phyloP scores from a whole-genome alignment of 2,888 invertebrate species.

The Eledona agricola region DNA sequence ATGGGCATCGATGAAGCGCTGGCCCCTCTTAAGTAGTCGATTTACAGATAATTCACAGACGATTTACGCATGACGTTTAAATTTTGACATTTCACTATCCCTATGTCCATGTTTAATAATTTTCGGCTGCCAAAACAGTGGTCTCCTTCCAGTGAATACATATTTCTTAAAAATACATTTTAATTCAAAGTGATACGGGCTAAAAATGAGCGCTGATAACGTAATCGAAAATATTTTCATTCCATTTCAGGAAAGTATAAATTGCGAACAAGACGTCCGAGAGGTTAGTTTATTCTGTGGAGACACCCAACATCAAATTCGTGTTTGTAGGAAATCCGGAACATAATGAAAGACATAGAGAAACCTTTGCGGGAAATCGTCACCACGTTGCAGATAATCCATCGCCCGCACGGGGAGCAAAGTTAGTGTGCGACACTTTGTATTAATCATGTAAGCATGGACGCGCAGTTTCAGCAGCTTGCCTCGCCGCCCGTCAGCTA shows the following conservation, averaged over 20 bases:
- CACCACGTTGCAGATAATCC: constrained; percentile 84
- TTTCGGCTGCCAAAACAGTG: no score
- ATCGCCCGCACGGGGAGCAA: constrained; percentile 73
- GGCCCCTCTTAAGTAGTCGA: no score
- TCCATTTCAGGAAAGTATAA: constrained; percentile 80
- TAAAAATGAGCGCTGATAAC: constrained; percentile 13
- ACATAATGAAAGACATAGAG: constrained; percentile 78
- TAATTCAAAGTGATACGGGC: background rate
- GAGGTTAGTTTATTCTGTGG: constrained; percentile 68
- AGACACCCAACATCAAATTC: constrained; percentile 31
- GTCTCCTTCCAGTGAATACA: no score
- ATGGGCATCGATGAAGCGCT: no score
- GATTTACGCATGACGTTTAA: no score
- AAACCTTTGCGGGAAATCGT: constrained; percentile 79
- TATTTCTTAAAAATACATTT: constrained; percentile 4
- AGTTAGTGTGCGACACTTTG: constrained; percentile 62
- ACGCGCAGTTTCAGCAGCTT: constrained; percentile 69
- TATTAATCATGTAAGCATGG: constrained; percentile 9
- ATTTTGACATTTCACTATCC: no score
- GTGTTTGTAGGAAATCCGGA: constrained; percentile 70
- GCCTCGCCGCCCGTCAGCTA: constrained; percentile 70
- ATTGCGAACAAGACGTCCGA: constrained; percentile 79
- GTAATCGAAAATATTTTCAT: constrained; percentile 72
- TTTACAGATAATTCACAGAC: no score
- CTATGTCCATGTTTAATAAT: no score